Percentiles rank a stretch among this genome's conserved stretches.
Conservation (phyloP, 2,888 invertebrate species). For the Dysmachus trigonus region DNA sequence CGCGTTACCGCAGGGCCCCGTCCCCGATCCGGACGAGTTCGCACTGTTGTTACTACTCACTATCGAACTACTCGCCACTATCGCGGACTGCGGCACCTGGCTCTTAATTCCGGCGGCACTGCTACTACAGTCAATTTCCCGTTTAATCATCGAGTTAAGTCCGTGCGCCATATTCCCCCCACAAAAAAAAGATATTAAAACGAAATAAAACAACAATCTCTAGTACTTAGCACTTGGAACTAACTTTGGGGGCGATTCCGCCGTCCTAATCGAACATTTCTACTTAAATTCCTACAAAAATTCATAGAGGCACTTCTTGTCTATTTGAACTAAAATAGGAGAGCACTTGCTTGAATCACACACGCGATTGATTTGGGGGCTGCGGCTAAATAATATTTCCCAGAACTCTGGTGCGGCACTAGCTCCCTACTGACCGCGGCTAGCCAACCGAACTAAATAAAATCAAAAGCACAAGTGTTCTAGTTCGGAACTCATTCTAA, state of each 20-base stretch:
- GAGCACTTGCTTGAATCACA: background rate
- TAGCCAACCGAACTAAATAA: constrained; percentile 59
- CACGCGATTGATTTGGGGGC: background rate
- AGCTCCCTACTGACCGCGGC: background rate
- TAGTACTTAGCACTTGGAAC: background rate
- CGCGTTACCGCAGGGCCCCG: constrained; percentile 54
- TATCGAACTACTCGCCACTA: background rate
- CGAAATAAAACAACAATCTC: background rate
- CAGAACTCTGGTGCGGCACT: constrained; percentile 6
- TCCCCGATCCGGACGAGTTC: background rate
- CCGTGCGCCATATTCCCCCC: constrained; percentile 68
- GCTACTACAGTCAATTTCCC: constrained; percentile 57
- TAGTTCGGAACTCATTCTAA: constrained; percentile 54
- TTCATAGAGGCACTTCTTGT: constrained; percentile 32
- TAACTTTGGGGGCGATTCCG: background rate
- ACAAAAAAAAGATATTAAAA: background rate
- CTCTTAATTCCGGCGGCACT: constrained; percentile 53
- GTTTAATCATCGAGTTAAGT: constrained; percentile 67
- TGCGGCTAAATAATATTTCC: background rate
- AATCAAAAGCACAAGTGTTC: constrained; percentile 63
- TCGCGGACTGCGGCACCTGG: background rate
- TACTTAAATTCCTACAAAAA: constrained; percentile 38
- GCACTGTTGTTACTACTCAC: constrained; percentile 18
- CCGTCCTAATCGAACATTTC: background rate
- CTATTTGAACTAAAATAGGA: constrained; percentile 1